Percentiles rank a stretch among this genome's conserved stretches.
phyloP scores from a whole-genome alignment of 1,140 invertebrate genomes.

The Diabrotica virgifera region DNA sequence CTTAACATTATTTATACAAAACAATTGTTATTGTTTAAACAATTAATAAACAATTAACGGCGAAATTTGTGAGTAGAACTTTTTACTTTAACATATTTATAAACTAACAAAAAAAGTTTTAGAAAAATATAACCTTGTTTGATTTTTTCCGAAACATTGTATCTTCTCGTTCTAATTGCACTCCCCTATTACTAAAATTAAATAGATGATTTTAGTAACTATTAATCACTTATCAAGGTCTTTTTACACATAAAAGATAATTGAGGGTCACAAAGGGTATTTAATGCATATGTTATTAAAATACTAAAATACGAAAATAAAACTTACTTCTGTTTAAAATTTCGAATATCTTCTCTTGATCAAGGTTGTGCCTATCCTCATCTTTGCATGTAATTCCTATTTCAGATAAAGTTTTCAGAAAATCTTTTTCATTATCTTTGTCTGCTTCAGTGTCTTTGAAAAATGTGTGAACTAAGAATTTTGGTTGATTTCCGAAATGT shows the following conservation, averaged over 20 bases:
- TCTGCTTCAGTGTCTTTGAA: not conserved
- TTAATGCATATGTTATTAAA: too few species aligned
- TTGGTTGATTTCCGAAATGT: slow-evolving; percentile 4
- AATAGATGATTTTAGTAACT: not conserved
- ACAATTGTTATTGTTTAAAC: too few species aligned
- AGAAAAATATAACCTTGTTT: too few species aligned
- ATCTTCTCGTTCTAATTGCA: too few species aligned
- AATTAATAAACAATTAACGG: too few species aligned
- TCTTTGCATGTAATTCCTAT: not conserved
- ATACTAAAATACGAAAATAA: too few species aligned
- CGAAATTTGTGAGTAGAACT: too few species aligned
- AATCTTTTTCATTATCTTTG: not conserved
- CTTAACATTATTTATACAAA: too few species aligned
- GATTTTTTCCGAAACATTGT: too few species aligned
- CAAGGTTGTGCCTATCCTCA: slow-evolving; percentile 8
- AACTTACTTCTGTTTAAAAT: slow-evolving; percentile 6
- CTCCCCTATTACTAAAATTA: not conserved
- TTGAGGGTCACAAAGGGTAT: not conserved
- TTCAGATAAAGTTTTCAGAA: slow-evolving; percentile 2
- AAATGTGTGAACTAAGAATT: slow-evolving; percentile 6
- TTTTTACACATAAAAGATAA: not conserved
- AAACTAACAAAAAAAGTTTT: too few species aligned
- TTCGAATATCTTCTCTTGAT: not conserved
- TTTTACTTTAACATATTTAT: too few species aligned
- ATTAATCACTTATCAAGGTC: not conserved